Evolutionary conservation across 1,140 invertebrate genomes (phyloP).

Genomic region (Oryctes rhinoceros): DNA sequence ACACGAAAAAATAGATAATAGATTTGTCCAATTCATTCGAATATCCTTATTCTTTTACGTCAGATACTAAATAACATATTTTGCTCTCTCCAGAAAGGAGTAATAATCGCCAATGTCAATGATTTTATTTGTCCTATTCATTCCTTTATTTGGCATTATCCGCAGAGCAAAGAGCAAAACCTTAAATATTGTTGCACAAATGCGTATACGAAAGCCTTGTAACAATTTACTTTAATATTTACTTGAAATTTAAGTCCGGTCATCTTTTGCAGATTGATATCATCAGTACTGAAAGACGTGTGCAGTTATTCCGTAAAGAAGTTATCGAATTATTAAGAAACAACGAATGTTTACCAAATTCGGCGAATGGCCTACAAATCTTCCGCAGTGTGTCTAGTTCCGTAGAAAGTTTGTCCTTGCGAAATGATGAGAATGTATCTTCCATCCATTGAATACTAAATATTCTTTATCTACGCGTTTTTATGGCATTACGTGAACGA

Average conservation of each 20-base stretch:
- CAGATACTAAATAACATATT: no score
- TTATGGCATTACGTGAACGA: constrained; percentile 1
- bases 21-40: no score
- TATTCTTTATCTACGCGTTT: constrained; percentile 5
- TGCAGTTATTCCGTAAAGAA: neutral
- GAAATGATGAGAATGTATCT: constrained; percentile 23
- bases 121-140: no score
- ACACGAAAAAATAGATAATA: no score
- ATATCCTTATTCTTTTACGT: no score
- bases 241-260: neutral
- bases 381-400: constrained; percentile 20
- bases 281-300: neutral
- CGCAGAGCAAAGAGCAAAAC: no score
- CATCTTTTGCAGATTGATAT: neutral
- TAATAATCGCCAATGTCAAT: no score
- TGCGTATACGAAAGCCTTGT: no score
- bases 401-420: constrained; percentile 32
- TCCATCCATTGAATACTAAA: constrained; percentile 4
- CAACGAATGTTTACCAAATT: constrained; percentile 13
- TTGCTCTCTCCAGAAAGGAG: no score
- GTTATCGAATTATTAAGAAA: constrained; percentile 1
- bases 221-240: no score
- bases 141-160: no score
- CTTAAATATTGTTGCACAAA: no score
- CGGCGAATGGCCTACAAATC: constrained; percentile 17